A percentile compares a stretch with the other conserved stretches of the same genome.
Evolutionary conservation across 2,888 invertebrate genomes (phyloP).

Genomic region (Danaus chrysippus): DNA sequence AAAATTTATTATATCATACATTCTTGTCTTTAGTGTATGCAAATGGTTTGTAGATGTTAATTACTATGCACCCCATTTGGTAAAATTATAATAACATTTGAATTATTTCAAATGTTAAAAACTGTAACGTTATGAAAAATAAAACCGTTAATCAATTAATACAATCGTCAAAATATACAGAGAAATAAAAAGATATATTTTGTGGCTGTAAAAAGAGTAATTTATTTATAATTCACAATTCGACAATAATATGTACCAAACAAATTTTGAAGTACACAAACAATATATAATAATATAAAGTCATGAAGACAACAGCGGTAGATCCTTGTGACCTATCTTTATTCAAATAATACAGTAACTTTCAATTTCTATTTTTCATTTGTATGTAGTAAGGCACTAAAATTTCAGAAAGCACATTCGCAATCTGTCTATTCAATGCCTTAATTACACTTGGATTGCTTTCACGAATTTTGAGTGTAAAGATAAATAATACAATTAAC

Average conservation of each 20-base stretch:
- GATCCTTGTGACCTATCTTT: conserved; percentile 53
- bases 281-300: conserved; percentile 37
- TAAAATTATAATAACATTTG: background rate
- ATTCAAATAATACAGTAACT: conserved; percentile 26
- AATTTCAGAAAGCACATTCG: conserved; percentile 48
- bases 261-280: conserved; percentile 61
- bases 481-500: conserved; percentile 76
- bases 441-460: conserved; percentile 45
- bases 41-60: no score
- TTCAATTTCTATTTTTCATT: conserved; percentile 40
- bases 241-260: conserved; percentile 61
- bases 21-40: conserved; percentile 7
- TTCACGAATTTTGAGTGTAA: conserved; percentile 68
- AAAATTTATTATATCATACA: no score
- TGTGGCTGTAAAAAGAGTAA: conserved; percentile 70
- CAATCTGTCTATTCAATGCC: conserved; percentile 41
- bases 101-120: no score
- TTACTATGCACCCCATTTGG: no score
- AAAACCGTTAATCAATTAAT: background rate
- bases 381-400: conserved; percentile 46
- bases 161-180: conserved; percentile 2
- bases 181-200: conserved; percentile 20
- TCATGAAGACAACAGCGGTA: conserved; percentile 28
- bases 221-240: conserved; percentile 77
- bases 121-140: no score